Base-by-base conservation (phyloP, 1,140 invertebrate species). In the Ceratosolen solmsi region DNA sequence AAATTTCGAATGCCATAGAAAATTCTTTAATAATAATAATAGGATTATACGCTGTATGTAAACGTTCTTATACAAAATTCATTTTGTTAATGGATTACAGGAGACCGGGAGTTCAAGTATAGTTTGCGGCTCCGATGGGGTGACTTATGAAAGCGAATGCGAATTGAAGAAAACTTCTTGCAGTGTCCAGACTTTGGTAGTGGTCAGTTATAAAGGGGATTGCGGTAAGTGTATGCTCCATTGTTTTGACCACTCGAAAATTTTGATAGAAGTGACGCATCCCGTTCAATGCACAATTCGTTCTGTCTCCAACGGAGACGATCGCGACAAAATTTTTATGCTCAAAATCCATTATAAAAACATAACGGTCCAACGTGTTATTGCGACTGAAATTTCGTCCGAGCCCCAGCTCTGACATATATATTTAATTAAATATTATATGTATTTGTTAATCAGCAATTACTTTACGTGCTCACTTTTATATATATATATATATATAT, bases 71-170 rank as follows among this genome's bases (percentile, higher is more conserved):
- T 63, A 33, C 25, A 25, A 30, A 76, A 60, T 78, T 56, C 30
- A 79, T 70, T 79, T 79, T 38, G 49, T 49, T 75, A 51, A 80
- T 70, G 60, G 93, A 91, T 90, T 46, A 72, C 91, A 92, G 82
- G 93, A 93, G 72, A 90, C 92, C 85, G 90, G 87, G 84, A 89
- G 90, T 73, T 89, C 90, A 82, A 91, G 90, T 75, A 90, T 92
- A 83, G 94, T 97, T 80, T 97, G 96, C 89, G 96, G 95, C 30
- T 95, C 94, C 33, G 94, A 97, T 89, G 94, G 94, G 17, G 89
- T 94, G 13, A 96, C 95, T 51, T 97, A 97, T 88, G 88, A 92
- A 25, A 96, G 93, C 86, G 95, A 96, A 88, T 97, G 96, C 89
- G 93, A 94, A 76, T 90, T 97, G 86, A 91, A 89, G 85, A 91